These are phyloP conservation scores for Drosophila meridiana DNA, from an alignment of 2,888 invertebrate species.

Conservation along the genomic window DNA sequence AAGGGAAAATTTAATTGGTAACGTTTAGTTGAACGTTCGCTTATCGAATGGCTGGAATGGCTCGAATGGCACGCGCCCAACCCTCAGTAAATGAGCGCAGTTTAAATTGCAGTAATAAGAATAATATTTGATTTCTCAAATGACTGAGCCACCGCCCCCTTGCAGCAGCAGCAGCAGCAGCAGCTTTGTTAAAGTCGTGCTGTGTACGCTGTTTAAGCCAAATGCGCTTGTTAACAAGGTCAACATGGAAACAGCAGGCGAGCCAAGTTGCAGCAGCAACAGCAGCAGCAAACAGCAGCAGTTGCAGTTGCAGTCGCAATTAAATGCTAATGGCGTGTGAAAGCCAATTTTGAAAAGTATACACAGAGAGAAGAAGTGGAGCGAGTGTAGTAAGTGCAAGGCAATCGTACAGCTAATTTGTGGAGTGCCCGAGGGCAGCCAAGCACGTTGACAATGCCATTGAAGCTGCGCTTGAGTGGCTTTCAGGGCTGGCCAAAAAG, in stretches of 20 bases:
- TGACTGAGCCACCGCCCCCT: constrained; percentile 13
- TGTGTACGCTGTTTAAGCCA: constrained; percentile 64
- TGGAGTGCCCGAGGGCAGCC: constrained; percentile 29
- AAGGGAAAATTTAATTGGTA: constrained; percentile 40
- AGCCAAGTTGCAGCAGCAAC: constrained; percentile 13
- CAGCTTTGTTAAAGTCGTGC: constrained; percentile 9
- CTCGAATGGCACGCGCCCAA: constrained; percentile 40
- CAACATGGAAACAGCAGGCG: constrained; percentile 36
- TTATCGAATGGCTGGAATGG: constrained; percentile 54
- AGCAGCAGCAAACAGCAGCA: constrained; percentile 13
- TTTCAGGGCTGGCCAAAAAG: constrained; percentile 57
- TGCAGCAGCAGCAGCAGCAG: not conserved
- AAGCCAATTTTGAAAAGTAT: constrained; percentile 77
- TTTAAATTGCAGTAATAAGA: constrained; percentile 50
- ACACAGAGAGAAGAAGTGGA: constrained; percentile 58
- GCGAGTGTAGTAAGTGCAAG: constrained; percentile 64
- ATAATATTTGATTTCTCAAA: constrained; percentile 73
- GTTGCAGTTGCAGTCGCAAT: constrained; percentile 56
- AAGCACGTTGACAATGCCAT: constrained; percentile 45
- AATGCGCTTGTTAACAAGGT: constrained; percentile 72
- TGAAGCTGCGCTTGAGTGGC: constrained; percentile 64
- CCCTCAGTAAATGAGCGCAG: constrained; percentile 33
- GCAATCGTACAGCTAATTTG: constrained; percentile 73
- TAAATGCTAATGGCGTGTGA: constrained; percentile 81
- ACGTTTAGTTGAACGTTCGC: constrained; percentile 53